These are phyloP conservation scores for Eumeta japonica DNA, from an alignment of 1,140 invertebrate species.

Conservation along the genomic window DNA sequence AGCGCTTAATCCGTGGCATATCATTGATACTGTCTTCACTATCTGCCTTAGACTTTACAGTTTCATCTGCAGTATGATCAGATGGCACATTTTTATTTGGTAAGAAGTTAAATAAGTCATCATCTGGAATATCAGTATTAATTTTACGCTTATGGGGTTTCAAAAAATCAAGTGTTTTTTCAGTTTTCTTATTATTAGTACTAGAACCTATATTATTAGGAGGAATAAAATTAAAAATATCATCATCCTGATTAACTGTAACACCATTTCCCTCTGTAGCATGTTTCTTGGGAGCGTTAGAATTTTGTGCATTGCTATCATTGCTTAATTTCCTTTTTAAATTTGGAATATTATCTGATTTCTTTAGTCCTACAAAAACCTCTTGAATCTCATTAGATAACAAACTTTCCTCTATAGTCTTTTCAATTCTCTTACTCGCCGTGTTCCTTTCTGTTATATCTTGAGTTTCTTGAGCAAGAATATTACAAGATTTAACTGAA, in stretches of 20 bases:
- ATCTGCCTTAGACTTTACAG: too few species aligned
- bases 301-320: conserved; percentile 8
- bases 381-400: conserved; percentile 29
- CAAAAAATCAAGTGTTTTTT: conserved; percentile 31
- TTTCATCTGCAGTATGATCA: too few species aligned
- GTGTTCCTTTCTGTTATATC: conserved; percentile 18
- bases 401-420: conserved; percentile 26
- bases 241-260: too few species aligned
- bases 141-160: conserved; percentile 30
- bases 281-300: conserved; percentile 30
- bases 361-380: too few species aligned
- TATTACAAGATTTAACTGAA: conserved; percentile 16
- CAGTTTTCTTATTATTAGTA: conserved; percentile 12
- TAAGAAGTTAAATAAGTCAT: conserved; percentile 44
- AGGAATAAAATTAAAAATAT: conserved; percentile 38
- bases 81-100: too few species aligned
- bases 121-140: conserved; percentile 23
- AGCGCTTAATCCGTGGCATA: too few species aligned
- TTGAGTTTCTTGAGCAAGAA: conserved; percentile 39
- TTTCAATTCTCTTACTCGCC: too few species aligned
- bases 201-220: conserved; percentile 9
- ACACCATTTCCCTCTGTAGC: conserved; percentile 17
- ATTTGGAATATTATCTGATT: too few species aligned
- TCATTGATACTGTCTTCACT: too few species aligned
- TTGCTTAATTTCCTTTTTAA: conserved; percentile 29